Evolutionary conservation across 2,888 invertebrate genomes (phyloP).

Genomic region (Limnephilus rhombicus): DNA sequence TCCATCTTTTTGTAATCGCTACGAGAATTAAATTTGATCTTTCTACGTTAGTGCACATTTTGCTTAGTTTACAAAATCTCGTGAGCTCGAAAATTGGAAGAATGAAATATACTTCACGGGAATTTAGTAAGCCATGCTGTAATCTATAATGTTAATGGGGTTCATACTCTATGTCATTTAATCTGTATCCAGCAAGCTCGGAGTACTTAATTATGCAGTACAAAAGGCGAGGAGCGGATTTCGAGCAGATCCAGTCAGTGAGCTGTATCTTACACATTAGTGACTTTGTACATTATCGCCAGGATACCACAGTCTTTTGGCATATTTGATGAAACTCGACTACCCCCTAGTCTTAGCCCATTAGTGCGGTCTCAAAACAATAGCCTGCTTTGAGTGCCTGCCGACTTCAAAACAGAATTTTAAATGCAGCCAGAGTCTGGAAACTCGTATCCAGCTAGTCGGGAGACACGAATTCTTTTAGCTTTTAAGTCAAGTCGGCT

Average conservation of each 20-base stretch:
- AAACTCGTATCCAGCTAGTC: background rate
- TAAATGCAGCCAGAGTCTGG: constrained; percentile 29
- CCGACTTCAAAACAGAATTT: constrained; percentile 41
- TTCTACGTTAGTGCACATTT: background rate
- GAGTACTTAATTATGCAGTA: background rate
- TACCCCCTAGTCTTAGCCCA: constrained; percentile 16
- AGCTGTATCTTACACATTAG: constrained; percentile 8
- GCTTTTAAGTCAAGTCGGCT: background rate
- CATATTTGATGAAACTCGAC: constrained; percentile 39
- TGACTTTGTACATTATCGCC: constrained; percentile 26
- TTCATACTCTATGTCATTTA: background rate
- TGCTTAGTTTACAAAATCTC: background rate
- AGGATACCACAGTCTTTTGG: constrained; percentile 8
- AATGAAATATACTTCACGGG: background rate
- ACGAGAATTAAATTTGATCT: background rate
- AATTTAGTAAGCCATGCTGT: background rate
- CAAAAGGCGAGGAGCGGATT: background rate
- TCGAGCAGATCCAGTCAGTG: background rate
- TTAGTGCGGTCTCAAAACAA: constrained; percentile 48
- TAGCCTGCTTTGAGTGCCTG: constrained; percentile 41
- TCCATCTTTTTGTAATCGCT: background rate
- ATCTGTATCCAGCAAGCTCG: background rate
- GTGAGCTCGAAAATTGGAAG: background rate
- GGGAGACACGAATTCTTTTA: background rate
- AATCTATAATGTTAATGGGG: background rate